These are phyloP conservation scores for Rafetus swinhoei DNA, from an alignment of 2,113 vertebrate species.

Conservation along the genomic window DNA sequence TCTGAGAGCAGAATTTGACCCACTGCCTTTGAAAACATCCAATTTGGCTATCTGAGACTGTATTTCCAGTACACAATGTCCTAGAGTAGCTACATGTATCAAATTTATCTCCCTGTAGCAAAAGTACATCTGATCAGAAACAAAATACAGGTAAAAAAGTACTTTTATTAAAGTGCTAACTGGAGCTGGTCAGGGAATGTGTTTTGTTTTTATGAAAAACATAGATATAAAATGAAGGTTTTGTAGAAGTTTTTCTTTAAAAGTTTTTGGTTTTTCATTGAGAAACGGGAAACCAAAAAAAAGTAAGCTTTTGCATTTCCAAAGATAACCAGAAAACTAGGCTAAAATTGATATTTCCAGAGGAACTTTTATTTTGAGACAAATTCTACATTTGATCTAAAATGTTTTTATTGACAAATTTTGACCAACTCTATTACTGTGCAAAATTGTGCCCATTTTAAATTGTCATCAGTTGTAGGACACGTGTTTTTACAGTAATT, in stretches of 20 bases:
- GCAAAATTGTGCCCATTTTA: background rate
- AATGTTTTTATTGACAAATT: slow-evolving; percentile 53
- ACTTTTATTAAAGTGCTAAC: background rate
- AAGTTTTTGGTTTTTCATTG: slow-evolving; percentile 44
- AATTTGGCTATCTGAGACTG: background rate
- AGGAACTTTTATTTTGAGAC: slow-evolving; percentile 51
- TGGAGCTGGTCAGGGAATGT: background rate
- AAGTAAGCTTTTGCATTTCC: slow-evolving; percentile 15
- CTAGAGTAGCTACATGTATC: background rate
- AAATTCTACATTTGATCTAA: background rate
- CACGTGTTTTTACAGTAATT: slow-evolving; percentile 44
- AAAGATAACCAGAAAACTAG: slow-evolving; percentile 36
- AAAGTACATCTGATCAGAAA: background rate
- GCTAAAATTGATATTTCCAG: slow-evolving; percentile 23
- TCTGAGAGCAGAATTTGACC: background rate
- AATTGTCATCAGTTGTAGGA: background rate
- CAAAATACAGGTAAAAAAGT: background rate
- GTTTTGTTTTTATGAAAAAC: background rate
- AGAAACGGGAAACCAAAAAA: slow-evolving; percentile 29
- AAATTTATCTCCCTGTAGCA: fast-evolving
- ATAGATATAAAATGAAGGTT: slow-evolving; percentile 8
- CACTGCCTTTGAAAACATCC: background rate
- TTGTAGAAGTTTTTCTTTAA: background rate
- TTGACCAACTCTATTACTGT: background rate
- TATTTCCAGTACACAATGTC: fast-evolving